These are phyloP conservation scores for Melinaea marsaeus DNA, from an alignment of 2,888 invertebrate genomes.

Conservation along the genomic window DNA sequence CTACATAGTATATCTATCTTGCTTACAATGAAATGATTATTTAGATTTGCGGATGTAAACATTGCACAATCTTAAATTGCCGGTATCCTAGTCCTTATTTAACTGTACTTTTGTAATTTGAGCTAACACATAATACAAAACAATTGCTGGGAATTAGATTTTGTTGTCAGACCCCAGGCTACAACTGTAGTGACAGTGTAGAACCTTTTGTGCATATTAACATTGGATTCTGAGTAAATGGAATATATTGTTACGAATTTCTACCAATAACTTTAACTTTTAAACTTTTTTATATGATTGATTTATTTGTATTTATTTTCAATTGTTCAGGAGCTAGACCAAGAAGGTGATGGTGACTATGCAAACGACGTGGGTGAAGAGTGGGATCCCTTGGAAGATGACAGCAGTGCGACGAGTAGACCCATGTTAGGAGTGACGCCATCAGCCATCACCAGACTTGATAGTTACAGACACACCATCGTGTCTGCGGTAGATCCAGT, in stretches of 20 bases:
- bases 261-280: too few relatives aligned
- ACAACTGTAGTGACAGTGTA: not conserved
- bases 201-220: not conserved
- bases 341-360: conserved; percentile 40
- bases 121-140: not conserved
- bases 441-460: conserved; percentile 52
- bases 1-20: not conserved
- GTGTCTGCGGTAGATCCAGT: conserved; percentile 57
- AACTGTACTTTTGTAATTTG: not conserved
- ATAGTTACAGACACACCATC: conserved; percentile 39
- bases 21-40: not conserved
- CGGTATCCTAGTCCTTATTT: not conserved
- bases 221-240: too few relatives aligned
- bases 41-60: not conserved
- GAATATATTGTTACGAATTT: too few relatives aligned
- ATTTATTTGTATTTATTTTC: not conserved
- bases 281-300: not conserved
- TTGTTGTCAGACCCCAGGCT: not conserved
- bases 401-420: conserved; percentile 41
- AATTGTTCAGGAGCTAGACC: conserved; percentile 29
- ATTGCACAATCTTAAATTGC: not conserved
- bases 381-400: conserved; percentile 47
- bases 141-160: not conserved
- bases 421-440: conserved; percentile 49
- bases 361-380: conserved; percentile 54